Conservation (phyloP, 2,797 vertebrate species). For the Catostomus latipinnis region DNA sequence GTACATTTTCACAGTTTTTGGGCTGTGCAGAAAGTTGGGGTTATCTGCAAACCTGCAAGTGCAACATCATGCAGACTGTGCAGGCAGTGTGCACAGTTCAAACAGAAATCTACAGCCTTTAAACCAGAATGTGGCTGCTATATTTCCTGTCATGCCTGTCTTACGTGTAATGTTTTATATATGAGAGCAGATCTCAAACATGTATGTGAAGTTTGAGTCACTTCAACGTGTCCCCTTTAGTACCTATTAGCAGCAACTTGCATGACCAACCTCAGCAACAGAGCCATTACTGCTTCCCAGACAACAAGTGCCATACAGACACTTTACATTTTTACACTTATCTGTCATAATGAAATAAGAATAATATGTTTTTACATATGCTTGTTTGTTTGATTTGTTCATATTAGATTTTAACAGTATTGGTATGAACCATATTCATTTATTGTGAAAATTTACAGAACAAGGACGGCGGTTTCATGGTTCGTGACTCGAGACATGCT, state of each 20-base stretch:
- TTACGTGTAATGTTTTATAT: slow-evolving; percentile 21
- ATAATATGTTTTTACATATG: background rate
- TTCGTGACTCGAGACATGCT: slow-evolving; percentile 90
- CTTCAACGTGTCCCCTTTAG: slow-evolving; percentile 1
- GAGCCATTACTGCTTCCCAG: background rate
- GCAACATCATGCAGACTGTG: slow-evolving; percentile 67
- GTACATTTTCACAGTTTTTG: slow-evolving; percentile 36
- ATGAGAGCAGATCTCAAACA: background rate
- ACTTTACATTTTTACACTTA: background rate
- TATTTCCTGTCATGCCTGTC: slow-evolving; percentile 73
- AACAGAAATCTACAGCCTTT: slow-evolving; percentile 51
- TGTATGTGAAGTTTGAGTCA: background rate
- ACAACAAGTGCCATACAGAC: background rate
- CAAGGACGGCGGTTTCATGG: slow-evolving; percentile 96
- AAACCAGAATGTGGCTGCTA: slow-evolving; percentile 68
- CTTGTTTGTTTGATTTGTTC: background rate
- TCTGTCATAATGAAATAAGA: background rate
- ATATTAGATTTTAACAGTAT: background rate
- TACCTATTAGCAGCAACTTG: background rate
- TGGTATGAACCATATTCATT: background rate
- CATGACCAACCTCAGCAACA: background rate
- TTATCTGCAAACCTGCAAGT: slow-evolving; percentile 55
- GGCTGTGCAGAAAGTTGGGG: slow-evolving; percentile 28
- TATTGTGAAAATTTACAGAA: slow-evolving; percentile 66
- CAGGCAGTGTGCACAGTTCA: slow-evolving; percentile 45